Conservation (phyloP, 2,888 invertebrate genomes). For the Tenthredo mesomela region DNA sequence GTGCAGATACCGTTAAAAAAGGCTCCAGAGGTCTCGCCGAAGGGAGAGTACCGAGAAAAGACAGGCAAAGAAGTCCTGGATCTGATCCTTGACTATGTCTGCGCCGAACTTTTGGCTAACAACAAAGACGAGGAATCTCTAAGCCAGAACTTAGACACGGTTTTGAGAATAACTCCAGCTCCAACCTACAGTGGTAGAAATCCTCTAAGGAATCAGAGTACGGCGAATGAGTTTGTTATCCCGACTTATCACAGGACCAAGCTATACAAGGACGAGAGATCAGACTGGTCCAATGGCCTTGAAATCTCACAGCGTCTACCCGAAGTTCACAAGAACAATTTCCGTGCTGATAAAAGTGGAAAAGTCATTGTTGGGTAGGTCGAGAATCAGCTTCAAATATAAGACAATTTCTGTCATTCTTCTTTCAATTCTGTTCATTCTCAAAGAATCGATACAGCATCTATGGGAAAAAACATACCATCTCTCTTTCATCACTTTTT, state of each 20-base stretch:
- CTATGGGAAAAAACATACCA: neutral
- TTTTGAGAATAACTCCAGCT: constrained; percentile 68
- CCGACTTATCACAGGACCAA: neutral
- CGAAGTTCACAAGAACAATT: constrained; percentile 36
- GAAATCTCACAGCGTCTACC: constrained; percentile 20
- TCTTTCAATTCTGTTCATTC: neutral
- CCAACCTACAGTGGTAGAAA: constrained; percentile 66
- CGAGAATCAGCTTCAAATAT: neutral
- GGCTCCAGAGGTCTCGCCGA: neutral
- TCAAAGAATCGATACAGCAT: neutral
- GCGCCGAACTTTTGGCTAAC: constrained; percentile 64
- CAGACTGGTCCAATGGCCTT: neutral
- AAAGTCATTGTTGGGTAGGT: constrained; percentile 34
- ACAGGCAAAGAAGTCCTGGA: constrained; percentile 67
- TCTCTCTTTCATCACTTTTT: neutral
- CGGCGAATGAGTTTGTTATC: constrained; percentile 29
- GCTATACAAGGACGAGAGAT: constrained; percentile 8
- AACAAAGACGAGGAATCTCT: constrained; percentile 62
- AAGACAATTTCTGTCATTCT: neutral
- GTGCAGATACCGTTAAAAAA: constrained; percentile 34
- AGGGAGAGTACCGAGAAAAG: constrained; percentile 38
- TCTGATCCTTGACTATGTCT: constrained; percentile 68
- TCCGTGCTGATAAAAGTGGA: neutral
- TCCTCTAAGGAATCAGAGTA: constrained; percentile 35
- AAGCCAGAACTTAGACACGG: constrained; percentile 63